Conservation (phyloP, 2,888 invertebrate genomes). For the Apoderus coryli region DNA sequence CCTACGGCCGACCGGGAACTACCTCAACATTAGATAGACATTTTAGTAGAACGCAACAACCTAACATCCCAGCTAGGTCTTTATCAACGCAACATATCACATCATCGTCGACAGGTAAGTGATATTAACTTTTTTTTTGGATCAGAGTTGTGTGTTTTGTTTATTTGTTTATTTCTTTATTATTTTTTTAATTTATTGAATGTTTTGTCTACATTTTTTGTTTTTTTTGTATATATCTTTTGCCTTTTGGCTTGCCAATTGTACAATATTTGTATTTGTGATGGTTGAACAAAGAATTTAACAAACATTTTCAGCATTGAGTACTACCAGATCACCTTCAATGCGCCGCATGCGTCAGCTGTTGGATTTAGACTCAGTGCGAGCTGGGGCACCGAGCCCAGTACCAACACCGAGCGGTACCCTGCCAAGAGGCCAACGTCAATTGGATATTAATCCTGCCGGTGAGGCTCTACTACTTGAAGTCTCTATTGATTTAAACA, state of each 20-base stretch:
- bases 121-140: not conserved
- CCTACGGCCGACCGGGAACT: conserved; percentile 51
- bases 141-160: not conserved
- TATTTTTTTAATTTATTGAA: conserved; percentile 4
- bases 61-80: conserved; percentile 57
- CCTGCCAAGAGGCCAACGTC: conserved; percentile 54
- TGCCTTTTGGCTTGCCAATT: no score
- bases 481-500: no score
- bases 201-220: no score
- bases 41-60: conserved; percentile 38
- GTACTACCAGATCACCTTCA: conserved; percentile 48
- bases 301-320: conserved; percentile 24
- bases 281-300: no score
- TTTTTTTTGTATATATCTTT: no score
- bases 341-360: conserved; percentile 70
- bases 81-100: conserved; percentile 60
- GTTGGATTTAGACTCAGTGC: conserved; percentile 48
- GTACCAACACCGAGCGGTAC: conserved; percentile 68
- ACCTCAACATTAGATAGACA: conserved; percentile 53
- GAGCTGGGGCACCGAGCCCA: conserved; percentile 48
- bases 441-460: conserved; percentile 80
- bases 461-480: conserved; percentile 40
- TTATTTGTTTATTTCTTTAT: no score
- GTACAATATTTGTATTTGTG: no score
- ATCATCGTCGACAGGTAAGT: conserved; percentile 34